Conservation (phyloP, 2,797 vertebrate species). For the Urosaurus nigricauda region DNA sequence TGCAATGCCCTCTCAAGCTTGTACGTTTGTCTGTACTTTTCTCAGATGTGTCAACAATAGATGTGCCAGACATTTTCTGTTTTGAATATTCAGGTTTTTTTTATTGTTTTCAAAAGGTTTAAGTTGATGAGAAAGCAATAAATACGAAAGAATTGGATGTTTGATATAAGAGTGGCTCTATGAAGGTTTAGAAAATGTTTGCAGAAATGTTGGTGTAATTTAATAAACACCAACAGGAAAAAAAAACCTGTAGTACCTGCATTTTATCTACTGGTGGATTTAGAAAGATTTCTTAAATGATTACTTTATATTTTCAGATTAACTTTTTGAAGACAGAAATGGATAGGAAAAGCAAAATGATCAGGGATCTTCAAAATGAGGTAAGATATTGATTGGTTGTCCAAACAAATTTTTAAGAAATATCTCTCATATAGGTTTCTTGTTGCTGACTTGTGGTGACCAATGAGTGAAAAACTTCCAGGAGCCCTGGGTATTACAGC, state of each 20-base stretch:
- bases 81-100: neutral
- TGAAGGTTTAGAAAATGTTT: neutral
- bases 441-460: too few species aligned
- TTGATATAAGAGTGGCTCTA: neutral
- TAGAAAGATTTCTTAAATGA: neutral
- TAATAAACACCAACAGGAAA: too few species aligned
- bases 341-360: slow-evolving; percentile 98
- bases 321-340: slow-evolving; percentile 97
- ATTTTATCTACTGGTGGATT: neutral
- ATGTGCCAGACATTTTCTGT: neutral
- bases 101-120: neutral
- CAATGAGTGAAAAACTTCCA: too few species aligned
- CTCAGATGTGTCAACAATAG: neutral
- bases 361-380: slow-evolving; percentile 97
- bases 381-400: slow-evolving; percentile 77
- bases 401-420: neutral
- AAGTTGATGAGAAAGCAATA: neutral
- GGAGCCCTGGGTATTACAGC: too few species aligned
- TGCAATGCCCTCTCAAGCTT: too few species aligned
- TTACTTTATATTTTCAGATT: slow-evolving; percentile 83
- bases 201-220: neutral
- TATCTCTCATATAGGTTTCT: too few species aligned
- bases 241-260: neutral
- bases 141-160: neutral
- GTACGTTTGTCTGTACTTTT: neutral